phyloP scores from a whole-genome alignment of 2,888 invertebrate species.

The Caenorhabditis sinica region DNA sequence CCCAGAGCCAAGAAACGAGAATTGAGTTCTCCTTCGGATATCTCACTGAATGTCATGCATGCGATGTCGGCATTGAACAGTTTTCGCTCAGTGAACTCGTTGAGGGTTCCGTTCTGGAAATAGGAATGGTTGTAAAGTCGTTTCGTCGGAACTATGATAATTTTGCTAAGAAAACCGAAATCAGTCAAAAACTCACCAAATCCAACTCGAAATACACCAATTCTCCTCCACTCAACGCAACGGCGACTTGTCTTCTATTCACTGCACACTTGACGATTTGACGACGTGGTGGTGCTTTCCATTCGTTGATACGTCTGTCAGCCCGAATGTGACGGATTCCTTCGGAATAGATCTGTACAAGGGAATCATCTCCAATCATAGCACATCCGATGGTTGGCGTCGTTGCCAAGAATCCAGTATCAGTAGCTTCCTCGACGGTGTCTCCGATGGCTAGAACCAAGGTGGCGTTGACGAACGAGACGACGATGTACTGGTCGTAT shows the following conservation, averaged over 20 bases:
- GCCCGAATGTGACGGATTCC: conserved; percentile 98
- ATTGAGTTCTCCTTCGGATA: conserved; percentile 94
- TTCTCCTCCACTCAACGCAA: conserved; percentile 97
- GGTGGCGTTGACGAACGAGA: conserved; percentile 98
- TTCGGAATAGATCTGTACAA: conserved; percentile 98
- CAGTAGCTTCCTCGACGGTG: conserved; percentile 99
- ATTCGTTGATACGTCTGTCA: conserved; percentile 98
- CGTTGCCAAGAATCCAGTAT: conserved; percentile 98
- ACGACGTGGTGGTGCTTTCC: conserved; percentile 98
- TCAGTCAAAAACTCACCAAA: conserved; percentile 89
- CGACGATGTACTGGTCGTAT: conserved; percentile 99
- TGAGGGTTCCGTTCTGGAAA: conserved; percentile 93
- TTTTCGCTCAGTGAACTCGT: conserved; percentile 97
- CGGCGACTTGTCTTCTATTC: conserved; percentile 98
- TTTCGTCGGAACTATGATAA: conserved; percentile 7
- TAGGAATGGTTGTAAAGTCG: neutral
- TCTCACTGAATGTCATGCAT: conserved; percentile 97
- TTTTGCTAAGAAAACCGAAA: too few species aligned
- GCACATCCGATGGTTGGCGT: conserved; percentile 99
- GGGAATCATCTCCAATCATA: conserved; percentile 96
- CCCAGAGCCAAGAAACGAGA: conserved; percentile 87
- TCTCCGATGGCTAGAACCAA: conserved; percentile 99
- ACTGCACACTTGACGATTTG: conserved; percentile 98
- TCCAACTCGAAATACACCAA: conserved; percentile 99
- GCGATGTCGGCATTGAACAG: conserved; percentile 95